Percentiles rank a stretch among this genome's conserved stretches.
Evolutionary conservation across 2,888 invertebrate species (phyloP).

Genomic region (Stenichneumon culpator): DNA sequence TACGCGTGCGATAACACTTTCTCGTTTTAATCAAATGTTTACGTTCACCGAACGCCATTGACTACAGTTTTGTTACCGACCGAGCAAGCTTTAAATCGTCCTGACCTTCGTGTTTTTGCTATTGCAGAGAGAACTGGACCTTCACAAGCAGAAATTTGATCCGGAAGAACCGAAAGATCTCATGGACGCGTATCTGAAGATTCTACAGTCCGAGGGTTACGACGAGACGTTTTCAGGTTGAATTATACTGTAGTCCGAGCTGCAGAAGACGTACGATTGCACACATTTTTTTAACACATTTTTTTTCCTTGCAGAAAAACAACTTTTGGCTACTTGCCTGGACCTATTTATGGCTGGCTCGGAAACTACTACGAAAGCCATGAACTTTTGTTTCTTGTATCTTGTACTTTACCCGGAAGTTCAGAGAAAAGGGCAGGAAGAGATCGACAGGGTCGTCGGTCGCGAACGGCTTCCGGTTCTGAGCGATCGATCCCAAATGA

Average conservation of each 20-base stretch:
- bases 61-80: neutral
- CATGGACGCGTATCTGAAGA: conserved; percentile 93
- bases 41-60: neutral
- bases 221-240: conserved; percentile 85
- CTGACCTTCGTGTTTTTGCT: conserved; percentile 11
- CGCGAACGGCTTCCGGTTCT: conserved; percentile 89
- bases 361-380: conserved; percentile 93
- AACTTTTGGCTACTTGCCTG: conserved; percentile 92
- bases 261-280: neutral
- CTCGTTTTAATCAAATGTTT: neutral
- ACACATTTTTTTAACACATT: neutral
- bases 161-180: conserved; percentile 90
- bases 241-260: conserved; percentile 22
- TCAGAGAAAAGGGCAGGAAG: conserved; percentile 91
- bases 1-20: too few species aligned
- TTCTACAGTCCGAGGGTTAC: conserved; percentile 87
- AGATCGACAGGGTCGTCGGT: conserved; percentile 92
- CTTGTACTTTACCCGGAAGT: conserved; percentile 90
- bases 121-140: conserved; percentile 88
- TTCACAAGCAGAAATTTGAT: conserved; percentile 89
- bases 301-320: conserved; percentile 88
- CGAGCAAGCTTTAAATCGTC: neutral
- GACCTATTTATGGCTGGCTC: conserved; percentile 96
- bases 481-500: conserved; percentile 91
- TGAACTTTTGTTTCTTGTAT: conserved; percentile 92